These are phyloP conservation scores for Sebastes baramenuke DNA, from an alignment of 2,797 vertebrate species.

Conservation along the genomic window DNA sequence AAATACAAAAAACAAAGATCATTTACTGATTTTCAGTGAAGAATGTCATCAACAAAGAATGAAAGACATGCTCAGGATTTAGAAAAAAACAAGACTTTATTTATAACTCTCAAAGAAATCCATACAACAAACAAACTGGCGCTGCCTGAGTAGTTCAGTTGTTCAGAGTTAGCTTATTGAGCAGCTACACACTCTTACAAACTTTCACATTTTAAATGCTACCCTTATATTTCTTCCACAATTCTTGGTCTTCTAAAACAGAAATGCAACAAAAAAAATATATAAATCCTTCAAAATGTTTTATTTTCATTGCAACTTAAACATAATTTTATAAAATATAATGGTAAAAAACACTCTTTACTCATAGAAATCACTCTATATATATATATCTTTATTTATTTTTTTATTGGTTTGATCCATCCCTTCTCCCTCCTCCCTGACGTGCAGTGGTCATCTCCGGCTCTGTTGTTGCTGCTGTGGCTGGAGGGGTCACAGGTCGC, in stretches of 20 bases:
- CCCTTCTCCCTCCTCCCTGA: not conserved
- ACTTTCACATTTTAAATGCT: not conserved
- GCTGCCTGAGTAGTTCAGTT: not conserved
- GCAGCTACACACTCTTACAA: not conserved
- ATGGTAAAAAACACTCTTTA: not conserved
- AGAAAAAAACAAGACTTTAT: conserved; percentile 16
- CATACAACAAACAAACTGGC: not conserved
- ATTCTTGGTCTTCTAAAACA: not conserved
- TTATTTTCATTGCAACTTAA: not conserved
- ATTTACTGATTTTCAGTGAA: too few relatives aligned
- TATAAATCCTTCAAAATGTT: not conserved
- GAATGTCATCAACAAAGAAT: not conserved
- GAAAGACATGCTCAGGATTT: rapidly evolving
- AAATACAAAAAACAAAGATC: too few relatives aligned
- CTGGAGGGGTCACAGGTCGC: not conserved
- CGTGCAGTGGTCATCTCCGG: not conserved
- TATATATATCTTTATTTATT: not conserved
- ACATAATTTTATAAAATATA: not conserved
- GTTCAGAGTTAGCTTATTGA: not conserved
- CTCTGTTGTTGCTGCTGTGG: not conserved
- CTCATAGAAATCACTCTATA: not conserved
- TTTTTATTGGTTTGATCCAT: not conserved
- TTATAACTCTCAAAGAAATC: not conserved
- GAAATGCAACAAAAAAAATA: not conserved
- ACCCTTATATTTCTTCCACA: not conserved